Base-by-base conservation (phyloP, 1,140 invertebrate genomes). In the Saxidomus purpurata region DNA sequence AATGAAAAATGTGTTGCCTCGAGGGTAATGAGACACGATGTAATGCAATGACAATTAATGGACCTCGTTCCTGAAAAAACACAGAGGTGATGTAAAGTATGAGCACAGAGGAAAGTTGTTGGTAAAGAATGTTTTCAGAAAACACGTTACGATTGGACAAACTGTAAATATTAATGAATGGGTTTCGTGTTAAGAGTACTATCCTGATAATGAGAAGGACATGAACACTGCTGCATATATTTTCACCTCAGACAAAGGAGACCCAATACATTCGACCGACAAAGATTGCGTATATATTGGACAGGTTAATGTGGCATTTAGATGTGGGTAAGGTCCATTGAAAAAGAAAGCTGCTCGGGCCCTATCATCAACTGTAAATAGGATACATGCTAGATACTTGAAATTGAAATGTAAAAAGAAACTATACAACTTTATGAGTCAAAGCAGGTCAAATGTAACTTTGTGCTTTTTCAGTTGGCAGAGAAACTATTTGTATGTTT, bases 241-340 rank as follows among this genome's bases (percentile, higher is more conserved):
- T 31, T 80, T 31, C 40, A 25, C 40, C 22, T 80, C 77, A 13
- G 77, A 80, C 28, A 49, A 47, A 4, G 40, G 25, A 15, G 25
- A 34, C 34, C 77, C 77, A 13, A 28, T 34, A 0, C 49, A 80
- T 34, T 49, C 77, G 25, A 28, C 40, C 0, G 69, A 74, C 69
- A 31, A 74, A 31, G 77, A 43, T 2, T 80, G 40, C 34, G 4
- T 6, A 38, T 80, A 28, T n/a, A 80, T 36, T n/a, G 77, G 77
- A 11, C 19, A 80, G 19, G 17, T 80, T 47, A 28, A 52, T 80
- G 77, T 80, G 17, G 43, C 47, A 47, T 80, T 49, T 80, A 17
- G 28, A 34, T 17, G 43, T 8, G 43, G n/a, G 1, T 11, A 22
- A 4, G 59, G 8, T 6, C 19, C 59, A 61, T 11, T 61, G 25